These are phyloP conservation scores for Sthenelais limicola DNA, from an alignment of 2,888 invertebrate species.

Conservation along the genomic window DNA sequence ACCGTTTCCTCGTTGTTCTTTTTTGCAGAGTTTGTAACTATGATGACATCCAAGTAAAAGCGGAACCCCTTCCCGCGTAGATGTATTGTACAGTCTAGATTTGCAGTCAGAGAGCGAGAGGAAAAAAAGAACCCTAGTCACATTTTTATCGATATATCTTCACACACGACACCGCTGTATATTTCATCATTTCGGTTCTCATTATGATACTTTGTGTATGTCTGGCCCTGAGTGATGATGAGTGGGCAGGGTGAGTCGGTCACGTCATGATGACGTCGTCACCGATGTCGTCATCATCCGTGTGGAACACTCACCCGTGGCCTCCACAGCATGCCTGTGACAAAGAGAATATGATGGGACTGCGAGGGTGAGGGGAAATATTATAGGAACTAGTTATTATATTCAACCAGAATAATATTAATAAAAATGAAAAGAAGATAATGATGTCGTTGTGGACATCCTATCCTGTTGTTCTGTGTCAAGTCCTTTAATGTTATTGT, in stretches of 20 bases:
- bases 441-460: constrained; percentile 33
- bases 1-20: constrained; percentile 23
- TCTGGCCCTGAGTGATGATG: constrained; percentile 17
- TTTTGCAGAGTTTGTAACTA: constrained; percentile 42
- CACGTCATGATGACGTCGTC: too few species aligned
- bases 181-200: constrained; percentile 42
- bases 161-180: constrained; percentile 40
- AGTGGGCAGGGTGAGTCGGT: not conserved
- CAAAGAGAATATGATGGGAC: constrained; percentile 15
- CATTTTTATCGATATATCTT: constrained; percentile 33
- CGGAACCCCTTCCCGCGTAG: constrained; percentile 31
- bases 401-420: constrained; percentile 20
- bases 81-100: constrained; percentile 38
- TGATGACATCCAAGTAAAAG: constrained; percentile 41
- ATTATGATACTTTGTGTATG: constrained; percentile 38
- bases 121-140: constrained; percentile 40
- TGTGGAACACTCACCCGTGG: not conserved
- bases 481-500: constrained; percentile 31
- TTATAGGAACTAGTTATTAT: constrained; percentile 34
- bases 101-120: constrained; percentile 40
- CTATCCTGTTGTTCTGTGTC: constrained; percentile 37
- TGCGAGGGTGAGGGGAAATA: constrained; percentile 21
- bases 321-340: constrained; percentile 12
- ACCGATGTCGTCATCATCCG: too few species aligned
- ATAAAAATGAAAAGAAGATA: not conserved